phyloP scores from a whole-genome alignment of 2,888 invertebrate genomes.

The Hemistola chrysoprasaria region DNA sequence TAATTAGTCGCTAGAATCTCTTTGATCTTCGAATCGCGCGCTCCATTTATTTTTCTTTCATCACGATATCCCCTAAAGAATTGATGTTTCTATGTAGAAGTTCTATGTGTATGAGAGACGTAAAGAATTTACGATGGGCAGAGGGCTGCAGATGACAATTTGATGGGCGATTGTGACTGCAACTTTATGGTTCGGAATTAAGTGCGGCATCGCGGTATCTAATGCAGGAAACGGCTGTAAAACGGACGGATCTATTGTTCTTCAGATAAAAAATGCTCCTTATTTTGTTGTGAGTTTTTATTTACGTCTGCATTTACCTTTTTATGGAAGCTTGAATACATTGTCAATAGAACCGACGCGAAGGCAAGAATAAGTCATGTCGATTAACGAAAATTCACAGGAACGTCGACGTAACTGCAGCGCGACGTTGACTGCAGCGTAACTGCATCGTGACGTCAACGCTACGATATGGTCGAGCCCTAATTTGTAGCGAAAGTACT shows the following conservation, averaged over 20 bases:
- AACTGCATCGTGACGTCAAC: too few species aligned
- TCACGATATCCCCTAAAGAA: slow-evolving; percentile 6
- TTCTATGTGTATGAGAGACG: slow-evolving; percentile 17
- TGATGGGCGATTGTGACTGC: slow-evolving; percentile 35
- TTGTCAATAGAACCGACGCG: background rate
- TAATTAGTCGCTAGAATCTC: slow-evolving; percentile 14
- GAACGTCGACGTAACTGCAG: too few species aligned
- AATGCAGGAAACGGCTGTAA: slow-evolving; percentile 22
- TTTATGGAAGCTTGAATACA: slow-evolving; percentile 2
- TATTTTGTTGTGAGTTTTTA: slow-evolving; percentile 6
- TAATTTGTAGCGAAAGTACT: too few species aligned
- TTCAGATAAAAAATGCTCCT: slow-evolving; percentile 12
- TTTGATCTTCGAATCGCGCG: slow-evolving; percentile 23
- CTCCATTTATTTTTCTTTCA: slow-evolving; percentile 24
- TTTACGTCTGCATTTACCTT: slow-evolving; percentile 1
- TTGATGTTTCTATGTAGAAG: slow-evolving; percentile 10
- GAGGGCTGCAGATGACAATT: slow-evolving; percentile 37
- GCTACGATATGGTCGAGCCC: too few species aligned
- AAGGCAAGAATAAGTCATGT: background rate
- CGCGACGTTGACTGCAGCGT: too few species aligned
- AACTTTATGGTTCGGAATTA: slow-evolving; percentile 41
- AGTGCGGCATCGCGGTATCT: slow-evolving; percentile 31
- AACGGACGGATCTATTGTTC: slow-evolving; percentile 19
- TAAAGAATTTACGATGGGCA: slow-evolving; percentile 39
- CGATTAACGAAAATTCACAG: too few species aligned